Base-by-base conservation (phyloP, 2,888 invertebrate genomes). In the Ephialtes manifestator region DNA sequence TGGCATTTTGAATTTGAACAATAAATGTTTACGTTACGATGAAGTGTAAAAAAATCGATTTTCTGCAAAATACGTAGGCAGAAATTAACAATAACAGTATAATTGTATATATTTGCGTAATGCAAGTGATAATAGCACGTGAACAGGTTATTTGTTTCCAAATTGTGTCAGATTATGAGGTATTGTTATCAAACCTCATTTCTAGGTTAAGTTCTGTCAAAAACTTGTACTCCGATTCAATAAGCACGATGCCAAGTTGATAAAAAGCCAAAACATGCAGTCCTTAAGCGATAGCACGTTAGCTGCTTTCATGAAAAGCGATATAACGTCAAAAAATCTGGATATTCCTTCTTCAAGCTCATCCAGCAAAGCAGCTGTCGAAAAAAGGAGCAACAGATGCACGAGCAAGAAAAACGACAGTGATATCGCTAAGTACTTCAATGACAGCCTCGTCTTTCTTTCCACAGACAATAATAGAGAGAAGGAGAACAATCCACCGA, bases 371-470 rank as follows among this genome's bases (percentile, higher is more conserved):
- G 43, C 5, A 7, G 35, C 65, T 1, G 63, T 72, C 39, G 84
- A 81, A 60, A 53, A 63, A 2, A 86, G 10, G 68, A 81, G 39
- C 43, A 71, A 65, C 28, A n/a, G 70, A 74, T 60, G 43, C 1
- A 35, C 35, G 28, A 70, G 15, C 10, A 83, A 46, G 28, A 68
- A 81, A 13, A 81, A 88, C 51, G 78, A 81, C 13, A 89, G 83
- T 63, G 86, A 91, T 67, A 58, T 90, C 4, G 87, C 75, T 43
- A 86, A 89, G 81, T 89, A 90, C 86, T 89, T 90, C 28, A 85
- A 87, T 63, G 86, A 89, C 5, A 87, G 43, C 46, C 67, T 81
- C 39, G 67, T 75, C n/a, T 78, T 78, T 20, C 43, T 63, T 7
- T 43, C 79, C n/a, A 75, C 65, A n/a, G 65, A 71, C n/a, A 13